Base-by-base conservation (phyloP, 2,888 invertebrate genomes). In the Harmothoe impar region DNA sequence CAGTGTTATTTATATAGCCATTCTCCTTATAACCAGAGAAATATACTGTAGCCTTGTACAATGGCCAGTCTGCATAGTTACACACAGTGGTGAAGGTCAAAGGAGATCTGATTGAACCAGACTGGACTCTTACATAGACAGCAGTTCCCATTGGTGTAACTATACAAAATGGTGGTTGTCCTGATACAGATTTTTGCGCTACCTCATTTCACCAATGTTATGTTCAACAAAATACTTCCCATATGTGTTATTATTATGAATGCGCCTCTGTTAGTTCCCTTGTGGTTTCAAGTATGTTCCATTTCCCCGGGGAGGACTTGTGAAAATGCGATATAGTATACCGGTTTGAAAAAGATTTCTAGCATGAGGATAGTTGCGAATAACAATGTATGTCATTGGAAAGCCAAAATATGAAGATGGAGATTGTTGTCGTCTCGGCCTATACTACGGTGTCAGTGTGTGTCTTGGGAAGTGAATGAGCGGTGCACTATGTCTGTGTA, bases 161-260 rank as follows among this genome's bases (percentile, higher is more conserved):
- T 43, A 43, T 43, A 43, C 10, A 43, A 43, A 3, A 43, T 43
- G 43, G 43, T 10, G 3, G 43, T 43, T 43, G 43, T 43, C 10
- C 43, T 7, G 43, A 43, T 43, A 43, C 10, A 43, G 43, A 43
- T 43, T 43, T 43, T 43, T 43, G 43, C 35, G 33, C 81, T 81
- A 81, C 81, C 81, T 81, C 81, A 81, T 81, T 81, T 81, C 81
- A 43, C 43, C 29, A 72, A 81, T 81, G 81, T 81, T 81, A 43
- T 43, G 43, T 81, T 77, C 29, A 81, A 81, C 33, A 81, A 81
- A 81, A 35, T 81, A 81, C 33, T 81, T 81, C 81, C 81, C 33
- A 81, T 10, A 43, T 81, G n/a, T 81, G 81, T 43, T 81, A 35
- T 81, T 81, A 33, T 29, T 35, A 81, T 81, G 15, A 81, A 72